Evolutionary conservation across 2,113 vertebrate genomes (phyloP), one percentile per base, ranked within the genome.

Genomic region (Cyprinodon brontotheroides): DNA sequence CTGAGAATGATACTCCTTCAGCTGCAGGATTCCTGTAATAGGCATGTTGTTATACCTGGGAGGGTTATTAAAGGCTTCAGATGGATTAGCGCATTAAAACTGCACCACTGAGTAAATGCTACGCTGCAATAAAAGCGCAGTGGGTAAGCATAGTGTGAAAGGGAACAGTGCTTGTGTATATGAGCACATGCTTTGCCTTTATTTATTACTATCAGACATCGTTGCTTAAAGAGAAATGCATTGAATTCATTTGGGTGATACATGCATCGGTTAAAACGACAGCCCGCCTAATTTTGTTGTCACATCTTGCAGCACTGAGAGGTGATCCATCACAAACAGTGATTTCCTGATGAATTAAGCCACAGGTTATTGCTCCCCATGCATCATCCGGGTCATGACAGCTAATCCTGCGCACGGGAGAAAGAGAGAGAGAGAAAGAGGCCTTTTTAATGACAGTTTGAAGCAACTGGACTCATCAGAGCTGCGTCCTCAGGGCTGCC

Each of bases 291-390:
- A 85, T 83, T 82, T 73, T 39, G 8, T 63, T 83, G 82, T 87
- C 64, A 73, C 72, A 15, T 14, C 4, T 22, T 12, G 29, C 20
- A 3, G 43, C 29, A 61, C 63, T 62, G 68, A 80, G 75, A 11
- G 7, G 61, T 67, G 83, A 87, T 89, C 69, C 64, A 85, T 92
- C 84, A 78, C 77, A 53, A 22, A 3, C 60, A 63, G 47, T 4
- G 17, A 41, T 62, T 75, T 80, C 82, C 78, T 78, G 82, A 77
- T 75, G 36, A 77, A 85, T 91, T 61, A 86, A 82, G 75, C 74
- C 71, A 22, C 74, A 86, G 80, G 83, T 89, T 87, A 91, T 93
- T 86, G 77, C 79, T 70, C 59, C 71, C 39, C 74, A 87, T 89
- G 75, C 79, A 85, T 89, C 89, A 90, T 68, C 61, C 38, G 22